Base-by-base conservation (phyloP, 2,113 vertebrate species). In the Uria lomvia region DNA sequence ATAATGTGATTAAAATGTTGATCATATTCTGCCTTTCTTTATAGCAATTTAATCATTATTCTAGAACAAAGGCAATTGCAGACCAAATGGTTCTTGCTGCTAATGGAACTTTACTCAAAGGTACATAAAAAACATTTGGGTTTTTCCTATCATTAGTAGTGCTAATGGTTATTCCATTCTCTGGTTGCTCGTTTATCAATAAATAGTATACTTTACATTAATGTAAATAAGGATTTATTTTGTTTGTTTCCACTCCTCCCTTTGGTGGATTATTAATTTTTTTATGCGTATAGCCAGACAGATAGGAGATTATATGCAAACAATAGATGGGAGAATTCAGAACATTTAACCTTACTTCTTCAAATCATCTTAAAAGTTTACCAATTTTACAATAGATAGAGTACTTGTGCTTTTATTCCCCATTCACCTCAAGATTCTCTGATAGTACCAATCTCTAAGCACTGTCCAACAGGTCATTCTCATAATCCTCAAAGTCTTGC, bases 21-120 rank as follows among this genome's bases (percentile, higher is more conserved):
- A 63, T 58, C 24, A 17, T 56, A 55, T 80, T 96, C 82, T 88
- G 84, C 60, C 55, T 96, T 34, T 92, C 59, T 56, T 94, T 96
- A 29, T 91, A 99, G 99, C 99, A 99, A 94, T 97, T 98, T 84
- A 99, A 99, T 97, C 98, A 99, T 97, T 99, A 99, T 98, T 99
- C 99, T 91, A 98, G 99, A 92, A 99, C 99, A 53, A 99, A 99
- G 98, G 97, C 99, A 29, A 98, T 99, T 1, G 99, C 99, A 5
- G 99, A 99, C 96, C 98, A 98, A 96, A 96, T 99, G 98, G 98
- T 98, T 82, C 98, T 99, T 81, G 97, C 97, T 76, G 99, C 99
- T 75, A 98, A 99, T 14, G 98, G 98, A 65, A 98, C 97, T 32
- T 96, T 97, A 43, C 97, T 99, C 34, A 98, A 98, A 98, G 99